Percentiles rank a stretch among this genome's conserved stretches.
Evolutionary conservation across 2,888 invertebrate species (phyloP).

Genomic region (Drosophila seclusa): DNA sequence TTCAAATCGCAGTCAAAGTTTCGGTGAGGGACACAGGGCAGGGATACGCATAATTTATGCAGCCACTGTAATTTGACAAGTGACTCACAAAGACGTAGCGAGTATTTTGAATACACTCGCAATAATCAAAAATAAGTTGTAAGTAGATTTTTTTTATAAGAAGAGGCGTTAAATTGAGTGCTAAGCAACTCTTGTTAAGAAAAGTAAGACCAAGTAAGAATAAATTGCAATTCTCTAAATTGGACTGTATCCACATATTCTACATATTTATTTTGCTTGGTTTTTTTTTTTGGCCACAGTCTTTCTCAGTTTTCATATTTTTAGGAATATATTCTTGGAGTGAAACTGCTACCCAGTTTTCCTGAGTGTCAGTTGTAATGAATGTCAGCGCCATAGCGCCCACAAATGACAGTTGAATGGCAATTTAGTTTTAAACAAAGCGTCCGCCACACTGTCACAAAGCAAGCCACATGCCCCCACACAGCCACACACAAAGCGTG

Average conservation of each 20-base stretch:
- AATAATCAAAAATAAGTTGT: background rate
- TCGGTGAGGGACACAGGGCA: background rate
- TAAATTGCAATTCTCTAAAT: background rate
- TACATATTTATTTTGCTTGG: too few species aligned
- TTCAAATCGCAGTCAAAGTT: slow-evolving; percentile 48
- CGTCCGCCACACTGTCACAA: slow-evolving; percentile 38
- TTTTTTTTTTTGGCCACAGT: background rate
- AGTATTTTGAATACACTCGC: slow-evolving; percentile 4
- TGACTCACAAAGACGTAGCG: slow-evolving; percentile 5
- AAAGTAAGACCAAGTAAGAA: background rate
- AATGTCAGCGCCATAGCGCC: slow-evolving; percentile 51
- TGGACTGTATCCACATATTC: background rate
- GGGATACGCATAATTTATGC: slow-evolving; percentile 56
- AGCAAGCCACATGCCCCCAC: slow-evolving; percentile 16
- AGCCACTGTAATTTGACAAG: slow-evolving; percentile 52
- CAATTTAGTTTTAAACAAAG: slow-evolving; percentile 70
- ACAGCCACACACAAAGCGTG: background rate
- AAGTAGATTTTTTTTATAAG: background rate
- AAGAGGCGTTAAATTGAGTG: too few species aligned
- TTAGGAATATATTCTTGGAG: too few species aligned
- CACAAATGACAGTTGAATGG: slow-evolving; percentile 77
- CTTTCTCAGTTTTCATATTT: background rate
- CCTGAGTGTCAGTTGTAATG: slow-evolving; percentile 31
- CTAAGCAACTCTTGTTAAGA: background rate
- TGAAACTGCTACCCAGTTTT: background rate